Conservation (phyloP, 2,888 invertebrate species). For the Drosophila seclusa region DNA sequence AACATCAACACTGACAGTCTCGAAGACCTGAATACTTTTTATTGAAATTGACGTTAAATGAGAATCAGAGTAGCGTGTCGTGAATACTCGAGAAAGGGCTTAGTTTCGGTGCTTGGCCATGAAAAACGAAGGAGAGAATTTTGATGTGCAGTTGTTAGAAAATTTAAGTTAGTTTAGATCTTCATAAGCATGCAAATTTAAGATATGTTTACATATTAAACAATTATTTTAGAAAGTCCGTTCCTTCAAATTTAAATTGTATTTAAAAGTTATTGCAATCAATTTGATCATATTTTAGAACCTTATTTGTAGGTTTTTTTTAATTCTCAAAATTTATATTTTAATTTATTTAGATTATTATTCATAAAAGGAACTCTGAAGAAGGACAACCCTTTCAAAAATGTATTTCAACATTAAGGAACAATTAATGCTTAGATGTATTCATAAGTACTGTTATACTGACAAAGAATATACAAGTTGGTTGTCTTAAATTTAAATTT, state of each 20-base stretch:
- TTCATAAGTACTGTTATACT: background rate
- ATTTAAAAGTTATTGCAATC: background rate
- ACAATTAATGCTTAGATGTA: background rate
- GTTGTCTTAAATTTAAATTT: background rate
- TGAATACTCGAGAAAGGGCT: background rate
- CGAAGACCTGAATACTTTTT: slow-evolving; percentile 24
- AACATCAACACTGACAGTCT: slow-evolving; percentile 8
- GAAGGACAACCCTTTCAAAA: background rate
- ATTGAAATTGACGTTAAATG: slow-evolving; percentile 52
- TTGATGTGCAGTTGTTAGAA: background rate
- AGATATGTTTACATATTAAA: background rate
- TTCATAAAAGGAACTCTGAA: background rate
- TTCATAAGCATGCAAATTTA: background rate
- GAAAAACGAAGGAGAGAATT: slow-evolving; percentile 17
- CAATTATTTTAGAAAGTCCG: background rate
- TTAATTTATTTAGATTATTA: background rate
- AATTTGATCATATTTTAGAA: background rate
- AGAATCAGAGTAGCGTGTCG: slow-evolving; percentile 22
- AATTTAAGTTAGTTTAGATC: background rate
- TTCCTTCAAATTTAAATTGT: background rate
- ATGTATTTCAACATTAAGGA: background rate
- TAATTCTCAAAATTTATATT: background rate
- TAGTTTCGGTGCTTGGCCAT: slow-evolving; percentile 8
- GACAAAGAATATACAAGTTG: background rate
- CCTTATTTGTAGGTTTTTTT: background rate